Evolutionary conservation across 2,797 vertebrate genomes (phyloP).

Genomic region (Myripristis jacobus): DNA sequence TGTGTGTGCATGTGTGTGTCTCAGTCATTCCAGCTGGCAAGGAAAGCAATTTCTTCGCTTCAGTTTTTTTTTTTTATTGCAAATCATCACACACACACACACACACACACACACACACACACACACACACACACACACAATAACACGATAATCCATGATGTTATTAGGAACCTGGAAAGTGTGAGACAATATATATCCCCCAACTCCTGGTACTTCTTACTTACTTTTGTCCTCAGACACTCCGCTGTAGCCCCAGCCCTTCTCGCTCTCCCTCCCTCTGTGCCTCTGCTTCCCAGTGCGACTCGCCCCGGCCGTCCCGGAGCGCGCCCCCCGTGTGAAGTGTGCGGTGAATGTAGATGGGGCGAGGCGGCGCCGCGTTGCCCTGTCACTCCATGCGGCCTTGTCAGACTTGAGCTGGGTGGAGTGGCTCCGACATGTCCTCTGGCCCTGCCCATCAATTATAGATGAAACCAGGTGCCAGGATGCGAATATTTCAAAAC

Average conservation of each 20-base stretch:
- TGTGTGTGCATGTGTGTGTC: neutral
- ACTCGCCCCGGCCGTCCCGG: slow-evolving; percentile 29
- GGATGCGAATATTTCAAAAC: slow-evolving; percentile 28
- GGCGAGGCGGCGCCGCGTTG: slow-evolving; percentile 49
- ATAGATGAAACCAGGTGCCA: slow-evolving; percentile 69
- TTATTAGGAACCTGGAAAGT: slow-evolving; percentile 27
- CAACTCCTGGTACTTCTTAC: neutral
- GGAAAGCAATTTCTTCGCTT: slow-evolving; percentile 36
- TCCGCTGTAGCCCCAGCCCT: neutral
- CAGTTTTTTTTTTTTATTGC: slow-evolving; percentile 26
- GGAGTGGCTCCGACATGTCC: slow-evolving; percentile 65
- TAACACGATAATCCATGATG: slow-evolving; percentile 19
- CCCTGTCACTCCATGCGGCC: slow-evolving; percentile 65
- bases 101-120: no score
- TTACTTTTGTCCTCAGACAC: neutral
- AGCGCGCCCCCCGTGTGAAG: slow-evolving; percentile 43
- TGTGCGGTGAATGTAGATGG: slow-evolving; percentile 62
- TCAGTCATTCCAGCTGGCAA: neutral
- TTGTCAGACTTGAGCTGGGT: slow-evolving; percentile 64
- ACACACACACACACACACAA: no score
- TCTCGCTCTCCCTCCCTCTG: neutral
- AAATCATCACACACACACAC: neutral
- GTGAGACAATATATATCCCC: slow-evolving; percentile 21
- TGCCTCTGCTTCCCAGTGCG: slow-evolving; percentile 30
- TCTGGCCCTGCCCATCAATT: slow-evolving; percentile 77